Evolutionary conservation across 2,888 invertebrate genomes (phyloP), one percentile per base, ranked within the genome.

Genomic region (Patella ulyssiponensis): DNA sequence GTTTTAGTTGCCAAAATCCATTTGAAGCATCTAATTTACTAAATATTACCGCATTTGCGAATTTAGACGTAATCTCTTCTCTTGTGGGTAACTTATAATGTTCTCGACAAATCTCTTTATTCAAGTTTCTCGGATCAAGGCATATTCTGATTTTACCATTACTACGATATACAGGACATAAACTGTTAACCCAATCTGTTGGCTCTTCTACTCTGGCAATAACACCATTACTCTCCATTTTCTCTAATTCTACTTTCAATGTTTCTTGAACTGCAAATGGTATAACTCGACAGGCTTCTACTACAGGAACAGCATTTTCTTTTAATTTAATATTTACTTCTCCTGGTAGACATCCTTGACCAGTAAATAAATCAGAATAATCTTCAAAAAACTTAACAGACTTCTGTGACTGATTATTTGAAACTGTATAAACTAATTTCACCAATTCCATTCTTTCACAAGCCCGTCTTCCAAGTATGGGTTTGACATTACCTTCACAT

Each of bases 101-200:
- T 70, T 82, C 79, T 44, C 82, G 23, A 20, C 52, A 27, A 70
- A 85, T 79, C 23, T 78, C 79, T 72, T 79, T 77, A 70, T 86
- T 86, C 52, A 86, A 52, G 58, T 83, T 81, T 70, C 72, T 76
- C 2, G 84, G 85, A 73, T 85, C 86, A 14, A 85, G 20, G 58
- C 83, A 86, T 14, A 84, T 71, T 27, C 84, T 69, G 11, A 86
- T 27, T 77, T 84, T 82, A 17, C 83, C 83, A 71, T 78, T 80
- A 58, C 74, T 69, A 76, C 82, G 81, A 69, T 77, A 51, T n/a
- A 81, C 80, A 56, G 79, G 73, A n/a, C 80, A 82, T 64, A 85
- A 27, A 5, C 80, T 76, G 76, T 75, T 84, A 12, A 85, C 84
- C 85, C 86, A 86, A 53, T 80, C 79, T 69, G 83, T 83, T 12